phyloP scores from a whole-genome alignment of 2,797 vertebrate genomes.

The Spondyliosoma cantharus region DNA sequence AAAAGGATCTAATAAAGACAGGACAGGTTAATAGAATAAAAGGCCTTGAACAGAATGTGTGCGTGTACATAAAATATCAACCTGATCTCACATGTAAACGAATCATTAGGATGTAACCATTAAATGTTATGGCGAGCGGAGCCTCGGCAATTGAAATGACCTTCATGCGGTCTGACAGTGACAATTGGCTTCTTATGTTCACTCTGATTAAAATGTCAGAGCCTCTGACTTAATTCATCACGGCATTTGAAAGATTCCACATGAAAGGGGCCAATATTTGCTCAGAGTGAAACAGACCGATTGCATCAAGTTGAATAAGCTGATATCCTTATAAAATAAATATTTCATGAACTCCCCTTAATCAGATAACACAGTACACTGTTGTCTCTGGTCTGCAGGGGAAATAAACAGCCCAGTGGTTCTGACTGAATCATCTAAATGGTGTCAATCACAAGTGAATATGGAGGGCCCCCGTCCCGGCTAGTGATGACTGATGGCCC shows the following conservation, averaged over 20 bases:
- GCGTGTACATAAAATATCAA: constrained; percentile 81
- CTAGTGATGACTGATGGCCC: constrained; percentile 76
- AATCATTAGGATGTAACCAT: constrained; percentile 74
- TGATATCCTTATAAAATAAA: constrained; percentile 53
- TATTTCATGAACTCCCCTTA: constrained; percentile 56
- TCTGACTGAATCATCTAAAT: constrained; percentile 72
- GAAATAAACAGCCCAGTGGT: constrained; percentile 63
- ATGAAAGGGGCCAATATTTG: constrained; percentile 74
- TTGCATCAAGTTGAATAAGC: constrained; percentile 40
- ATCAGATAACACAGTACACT: constrained; percentile 47
- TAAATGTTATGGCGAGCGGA: constrained; percentile 68
- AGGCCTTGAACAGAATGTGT: constrained; percentile 76
- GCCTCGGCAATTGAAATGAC: constrained; percentile 64
- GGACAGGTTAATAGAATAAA: constrained; percentile 82
- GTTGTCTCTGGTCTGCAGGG: constrained; percentile 5
- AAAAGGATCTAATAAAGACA: constrained; percentile 78
- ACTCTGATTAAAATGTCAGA: constrained; percentile 76
- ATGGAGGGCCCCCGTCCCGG: constrained; percentile 43
- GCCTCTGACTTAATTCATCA: constrained; percentile 67
- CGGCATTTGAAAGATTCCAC: constrained; percentile 64
- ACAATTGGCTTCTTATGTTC: constrained; percentile 67
- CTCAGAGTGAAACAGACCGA: constrained; percentile 58
- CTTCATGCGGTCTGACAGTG: constrained; percentile 69
- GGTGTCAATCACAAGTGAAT: constrained; percentile 76
- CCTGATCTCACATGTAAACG: constrained; percentile 78